phyloP scores from a whole-genome alignment of 2,113 vertebrate species.

The Grantiella picta region DNA sequence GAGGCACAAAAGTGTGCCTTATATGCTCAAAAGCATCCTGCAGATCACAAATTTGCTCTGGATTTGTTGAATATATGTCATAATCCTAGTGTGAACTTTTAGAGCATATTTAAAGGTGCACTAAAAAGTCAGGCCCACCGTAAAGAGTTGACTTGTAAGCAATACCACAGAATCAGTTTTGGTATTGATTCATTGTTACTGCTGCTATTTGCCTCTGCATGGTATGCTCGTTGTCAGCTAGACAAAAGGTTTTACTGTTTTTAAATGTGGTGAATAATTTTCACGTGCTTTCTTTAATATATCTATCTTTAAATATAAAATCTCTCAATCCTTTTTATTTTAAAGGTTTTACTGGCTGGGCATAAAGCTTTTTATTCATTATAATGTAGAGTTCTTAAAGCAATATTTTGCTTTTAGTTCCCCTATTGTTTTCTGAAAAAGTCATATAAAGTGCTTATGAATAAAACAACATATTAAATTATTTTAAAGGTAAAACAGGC shows the following conservation, averaged over 20 bases:
- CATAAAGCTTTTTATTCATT: background rate
- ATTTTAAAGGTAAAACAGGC: slow-evolving; percentile 14
- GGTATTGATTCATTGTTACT: slow-evolving; percentile 54
- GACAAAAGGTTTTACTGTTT: slow-evolving; percentile 69
- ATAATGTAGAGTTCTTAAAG: background rate
- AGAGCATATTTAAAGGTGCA: slow-evolving; percentile 13
- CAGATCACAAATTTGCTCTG: background rate
- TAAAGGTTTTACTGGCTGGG: background rate
- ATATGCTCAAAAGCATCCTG: background rate
- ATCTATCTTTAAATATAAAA: background rate
- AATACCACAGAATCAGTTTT: background rate
- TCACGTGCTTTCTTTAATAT: background rate
- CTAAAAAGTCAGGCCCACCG: background rate
- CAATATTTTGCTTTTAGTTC: slow-evolving; percentile 38
- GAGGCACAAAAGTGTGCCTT: slow-evolving; percentile 4
- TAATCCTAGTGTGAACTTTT: slow-evolving; percentile 4
- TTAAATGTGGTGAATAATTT: slow-evolving; percentile 3
- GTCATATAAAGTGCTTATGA: background rate
- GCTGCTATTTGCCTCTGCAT: slow-evolving; percentile 34
- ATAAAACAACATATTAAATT: slow-evolving; percentile 41
- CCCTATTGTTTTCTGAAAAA: background rate
- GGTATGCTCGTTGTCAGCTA: slow-evolving; percentile 74
- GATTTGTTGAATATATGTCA: background rate
- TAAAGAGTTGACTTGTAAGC: slow-evolving; percentile 32
- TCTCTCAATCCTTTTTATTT: background rate